A percentile compares a stretch with the other conserved stretches of the same genome.
These are phyloP conservation scores for Cerceris ruficornis DNA, from an alignment of 2,888 invertebrate species.

Conservation along the genomic window DNA sequence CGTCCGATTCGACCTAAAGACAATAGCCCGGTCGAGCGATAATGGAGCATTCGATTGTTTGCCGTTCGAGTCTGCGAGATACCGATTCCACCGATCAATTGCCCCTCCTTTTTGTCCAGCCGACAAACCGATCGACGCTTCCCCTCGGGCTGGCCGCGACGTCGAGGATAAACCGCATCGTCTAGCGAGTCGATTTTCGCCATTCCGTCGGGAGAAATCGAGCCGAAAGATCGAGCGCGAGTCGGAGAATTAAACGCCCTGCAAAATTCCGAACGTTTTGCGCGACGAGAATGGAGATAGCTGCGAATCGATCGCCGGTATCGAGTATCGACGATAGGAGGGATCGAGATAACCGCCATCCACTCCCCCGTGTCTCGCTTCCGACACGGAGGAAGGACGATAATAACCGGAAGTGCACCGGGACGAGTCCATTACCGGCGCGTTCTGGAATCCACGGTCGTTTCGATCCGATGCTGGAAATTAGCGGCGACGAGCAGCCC, in stretches of 20 bases:
- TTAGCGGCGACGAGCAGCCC: constrained; percentile 49
- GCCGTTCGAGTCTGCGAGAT: constrained; percentile 26
- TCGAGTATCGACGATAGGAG: constrained; percentile 45
- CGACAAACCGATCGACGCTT: neutral
- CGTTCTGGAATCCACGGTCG: constrained; percentile 38
- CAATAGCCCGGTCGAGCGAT: constrained; percentile 49
- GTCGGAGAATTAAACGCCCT: too few relatives aligned
- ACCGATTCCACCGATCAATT: constrained; percentile 29
- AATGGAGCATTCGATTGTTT: constrained; percentile 47
- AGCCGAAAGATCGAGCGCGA: too few relatives aligned
- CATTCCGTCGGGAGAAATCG: too few relatives aligned
- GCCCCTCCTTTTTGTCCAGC: neutral
- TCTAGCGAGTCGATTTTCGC: too few relatives aligned
- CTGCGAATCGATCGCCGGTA: neutral
- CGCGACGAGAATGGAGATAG: too few relatives aligned
- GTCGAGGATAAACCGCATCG: too few relatives aligned
- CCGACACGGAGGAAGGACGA: constrained; percentile 48
- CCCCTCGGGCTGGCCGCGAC: too few relatives aligned
- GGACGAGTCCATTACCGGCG: constrained; percentile 62
- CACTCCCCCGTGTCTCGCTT: constrained; percentile 24
- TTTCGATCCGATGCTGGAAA: constrained; percentile 47
- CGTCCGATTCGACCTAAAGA: constrained; percentile 46
- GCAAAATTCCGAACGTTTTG: too few relatives aligned
- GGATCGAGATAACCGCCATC: constrained; percentile 59
- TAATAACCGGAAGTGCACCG: constrained; percentile 64